phyloP scores from a whole-genome alignment of 2,113 vertebrate genomes.

The Axis porcinus region DNA sequence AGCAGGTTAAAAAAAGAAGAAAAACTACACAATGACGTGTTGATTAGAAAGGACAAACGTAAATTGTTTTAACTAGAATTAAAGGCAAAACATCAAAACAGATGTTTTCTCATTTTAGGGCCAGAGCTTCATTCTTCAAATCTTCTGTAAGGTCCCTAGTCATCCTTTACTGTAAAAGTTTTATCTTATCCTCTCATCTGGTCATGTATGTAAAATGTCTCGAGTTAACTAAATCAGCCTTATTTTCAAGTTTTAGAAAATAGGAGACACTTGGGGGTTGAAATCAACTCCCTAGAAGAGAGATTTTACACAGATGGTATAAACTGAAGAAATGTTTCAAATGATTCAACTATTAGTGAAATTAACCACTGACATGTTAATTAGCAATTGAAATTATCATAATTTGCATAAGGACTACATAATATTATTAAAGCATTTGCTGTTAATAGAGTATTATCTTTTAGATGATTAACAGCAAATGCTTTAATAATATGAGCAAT shows the following conservation, averaged over 20 bases:
- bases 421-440: background rate
- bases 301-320: background rate
- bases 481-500: background rate
- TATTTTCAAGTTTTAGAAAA: background rate
- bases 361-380: background rate
- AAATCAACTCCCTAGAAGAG: background rate
- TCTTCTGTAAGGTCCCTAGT: background rate
- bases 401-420: background rate
- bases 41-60: background rate
- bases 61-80: constrained; percentile 31
- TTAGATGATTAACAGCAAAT: background rate
- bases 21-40: background rate
- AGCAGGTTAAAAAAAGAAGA: background rate
- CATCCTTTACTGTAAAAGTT: background rate
- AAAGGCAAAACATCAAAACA: constrained; percentile 41
- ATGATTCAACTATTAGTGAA: background rate
- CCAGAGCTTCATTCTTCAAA: background rate
- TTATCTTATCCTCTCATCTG: background rate
- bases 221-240: background rate
- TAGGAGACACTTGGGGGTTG: background rate
- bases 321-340: background rate
- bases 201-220: background rate
- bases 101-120: constrained; percentile 29
- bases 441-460: background rate
- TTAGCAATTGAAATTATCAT: background rate